These are phyloP conservation scores for Lypha dubia DNA, from an alignment of 2,888 invertebrate species.

Conservation along the genomic window DNA sequence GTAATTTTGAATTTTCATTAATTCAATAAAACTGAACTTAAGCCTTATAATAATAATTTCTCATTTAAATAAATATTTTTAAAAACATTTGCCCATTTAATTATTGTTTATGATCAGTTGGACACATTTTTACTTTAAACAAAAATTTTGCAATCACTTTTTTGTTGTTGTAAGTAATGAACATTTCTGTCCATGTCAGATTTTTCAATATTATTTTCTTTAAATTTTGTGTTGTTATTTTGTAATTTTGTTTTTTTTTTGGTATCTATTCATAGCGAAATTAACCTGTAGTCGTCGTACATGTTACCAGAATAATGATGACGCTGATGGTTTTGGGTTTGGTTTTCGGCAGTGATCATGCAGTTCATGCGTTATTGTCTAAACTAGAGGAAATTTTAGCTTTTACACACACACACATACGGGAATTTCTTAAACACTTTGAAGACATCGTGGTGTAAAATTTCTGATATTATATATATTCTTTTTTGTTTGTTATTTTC, in stretches of 20 bases:
- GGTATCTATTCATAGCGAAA: conserved; percentile 44
- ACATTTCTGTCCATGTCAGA: conserved; percentile 57
- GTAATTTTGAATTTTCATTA: too few species aligned
- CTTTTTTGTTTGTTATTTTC: not conserved
- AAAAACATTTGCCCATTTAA: not conserved
- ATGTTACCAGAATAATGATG: conserved; percentile 53
- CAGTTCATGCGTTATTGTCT: conserved; percentile 67
- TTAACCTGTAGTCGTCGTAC: conserved; percentile 62
- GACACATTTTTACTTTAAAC: conserved; percentile 41
- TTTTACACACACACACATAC: conserved; percentile 11
- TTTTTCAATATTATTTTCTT: conserved; percentile 59
- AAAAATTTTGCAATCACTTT: not conserved
- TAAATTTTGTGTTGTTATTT: conserved; percentile 50
- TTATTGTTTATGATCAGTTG: conserved; percentile 21
- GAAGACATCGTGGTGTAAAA: conserved; percentile 43
- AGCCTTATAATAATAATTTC: too few species aligned
- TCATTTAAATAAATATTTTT: too few species aligned
- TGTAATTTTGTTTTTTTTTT: not conserved
- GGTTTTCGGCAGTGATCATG: conserved; percentile 62
- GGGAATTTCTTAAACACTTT: conserved; percentile 10
- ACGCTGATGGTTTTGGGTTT: conserved; percentile 54
- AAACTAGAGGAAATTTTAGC: conserved; percentile 52
- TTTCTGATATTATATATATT: conserved; percentile 43
- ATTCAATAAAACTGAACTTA: too few species aligned
- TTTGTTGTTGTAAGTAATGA: conserved; percentile 29